Base-by-base conservation (phyloP, 2,888 invertebrate species). In the Sarcophaga subvicina region DNA sequence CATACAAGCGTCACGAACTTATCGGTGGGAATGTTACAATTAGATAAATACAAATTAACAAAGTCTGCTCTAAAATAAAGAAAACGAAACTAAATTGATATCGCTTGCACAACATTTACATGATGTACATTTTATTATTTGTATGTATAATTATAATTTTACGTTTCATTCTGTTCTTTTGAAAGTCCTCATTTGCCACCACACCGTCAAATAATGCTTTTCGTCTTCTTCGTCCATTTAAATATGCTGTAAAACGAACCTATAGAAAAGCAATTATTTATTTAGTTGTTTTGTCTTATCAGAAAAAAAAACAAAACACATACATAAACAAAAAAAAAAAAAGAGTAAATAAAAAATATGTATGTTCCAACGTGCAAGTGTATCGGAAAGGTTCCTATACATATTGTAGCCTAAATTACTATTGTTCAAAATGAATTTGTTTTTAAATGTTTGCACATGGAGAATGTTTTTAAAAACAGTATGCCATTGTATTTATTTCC, bases 211-310 rank as follows among this genome's bases (percentile, higher is more conserved):
- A 80, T 54, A 54, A 17, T 54, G 17, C 17, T 59, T 76, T 69
- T n/a, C 22, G 22, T 22, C 80, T 60, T 60, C 78, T 66, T 77
- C 60, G 62, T 75, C 12, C 66, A 12, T 71, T 77, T 49, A 37
- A 79, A 59, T 76, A 62, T 67, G 63, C 67, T 62, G 70, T 69
- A 37, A 1, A 69, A 64, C 73, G 69, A 83, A 73, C 83, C 37
- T 22, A 64, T 8, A 37, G 4, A 63, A 67, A 73, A 73, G 59
- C 47, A 67, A 54, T 63, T 85, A 73, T 87, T 87, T 87, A 76
- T 82, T 84, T 87, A 87, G 87, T 84, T 87, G 87, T 63, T 71
- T 62, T 71, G 76, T 83, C 81, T 87, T 87, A 87, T 87, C 87
- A 72, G 67, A 72, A 67, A 72, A 78, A 66, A 54, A 67, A 60